Percentiles rank a stretch among this genome's conserved stretches.
Evolutionary conservation across 2,888 invertebrate species (phyloP).

Genomic region (Mongoloraphidia duomilia): DNA sequence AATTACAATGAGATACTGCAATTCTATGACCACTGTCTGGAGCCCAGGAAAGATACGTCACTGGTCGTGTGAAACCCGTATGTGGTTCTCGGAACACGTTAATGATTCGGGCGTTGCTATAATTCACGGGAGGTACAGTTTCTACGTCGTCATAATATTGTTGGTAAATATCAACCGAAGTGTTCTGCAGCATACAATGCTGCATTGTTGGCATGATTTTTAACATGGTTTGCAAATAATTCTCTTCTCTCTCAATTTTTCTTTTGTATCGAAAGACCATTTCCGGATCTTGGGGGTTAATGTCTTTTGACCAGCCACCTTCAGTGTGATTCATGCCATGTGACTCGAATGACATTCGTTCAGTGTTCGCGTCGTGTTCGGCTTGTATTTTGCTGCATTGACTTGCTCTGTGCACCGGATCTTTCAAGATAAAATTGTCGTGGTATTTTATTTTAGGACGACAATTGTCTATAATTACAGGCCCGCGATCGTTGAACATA

Average conservation of each 20-base stretch:
- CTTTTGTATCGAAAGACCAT: conserved; percentile 58
- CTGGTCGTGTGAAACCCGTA: conserved; percentile 31
- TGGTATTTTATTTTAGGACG: conserved; percentile 24
- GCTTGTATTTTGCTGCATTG: conserved; percentile 34
- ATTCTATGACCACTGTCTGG: conserved; percentile 53
- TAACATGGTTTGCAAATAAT: conserved; percentile 48
- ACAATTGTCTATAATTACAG: conserved; percentile 27
- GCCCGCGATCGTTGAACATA: conserved; percentile 32
- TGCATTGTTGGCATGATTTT: conserved; percentile 41
- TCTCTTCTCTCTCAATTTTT: conserved; percentile 66
- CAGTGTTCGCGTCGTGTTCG: conserved; percentile 45
- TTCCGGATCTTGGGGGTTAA: conserved; percentile 49
- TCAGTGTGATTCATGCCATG: conserved; percentile 59
- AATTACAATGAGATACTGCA: conserved; percentile 44
- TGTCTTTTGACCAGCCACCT: conserved; percentile 76
- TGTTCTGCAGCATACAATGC: conserved; percentile 60
- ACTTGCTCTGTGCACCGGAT: conserved; percentile 35
- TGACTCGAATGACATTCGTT: conserved; percentile 38
- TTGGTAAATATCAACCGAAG: conserved; percentile 66
- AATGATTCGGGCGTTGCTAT: conserved; percentile 41
- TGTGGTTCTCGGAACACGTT: conserved; percentile 52
- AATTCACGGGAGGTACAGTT: conserved; percentile 36
- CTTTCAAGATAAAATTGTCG: conserved; percentile 33
- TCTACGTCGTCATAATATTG: conserved; percentile 50
- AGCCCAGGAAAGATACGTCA: conserved; percentile 55